Conservation (phyloP, 1,140 invertebrate genomes). For the Gerris buenoi region DNA sequence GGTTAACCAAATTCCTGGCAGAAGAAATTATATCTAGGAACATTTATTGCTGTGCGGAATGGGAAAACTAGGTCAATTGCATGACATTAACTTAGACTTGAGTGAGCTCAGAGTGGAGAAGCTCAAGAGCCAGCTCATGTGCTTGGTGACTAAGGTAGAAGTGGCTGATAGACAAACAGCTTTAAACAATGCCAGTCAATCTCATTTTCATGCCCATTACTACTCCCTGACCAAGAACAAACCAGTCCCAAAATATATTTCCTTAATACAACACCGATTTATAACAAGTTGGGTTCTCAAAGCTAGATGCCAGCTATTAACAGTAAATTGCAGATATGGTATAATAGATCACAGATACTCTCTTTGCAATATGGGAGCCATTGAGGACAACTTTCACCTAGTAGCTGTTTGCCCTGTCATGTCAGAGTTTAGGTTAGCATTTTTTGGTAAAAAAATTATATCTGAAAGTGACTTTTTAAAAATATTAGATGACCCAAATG, state of each 20-base stretch:
- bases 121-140: background rate
- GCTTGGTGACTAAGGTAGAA: background rate
- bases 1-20: background rate
- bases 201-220: background rate
- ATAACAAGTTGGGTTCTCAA: background rate
- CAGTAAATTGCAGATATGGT: background rate
- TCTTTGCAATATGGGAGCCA: background rate
- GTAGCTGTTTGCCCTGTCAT: background rate
- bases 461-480: background rate
- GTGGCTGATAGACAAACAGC: background rate
- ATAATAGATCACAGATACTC: background rate
- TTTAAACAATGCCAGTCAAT: background rate
- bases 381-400: background rate
- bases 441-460: background rate
- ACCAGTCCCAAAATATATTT: background rate
- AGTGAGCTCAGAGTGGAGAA: background rate
- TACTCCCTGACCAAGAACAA: background rate
- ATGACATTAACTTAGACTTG: background rate
- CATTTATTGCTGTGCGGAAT: background rate
- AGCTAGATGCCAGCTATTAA: background rate
- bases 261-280: background rate
- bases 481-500: background rate
- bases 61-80: background rate
- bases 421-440: background rate
- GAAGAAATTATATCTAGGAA: background rate